Evolutionary conservation across 2,113 vertebrate genomes (phyloP).

Genomic region (Tyto alba): DNA sequence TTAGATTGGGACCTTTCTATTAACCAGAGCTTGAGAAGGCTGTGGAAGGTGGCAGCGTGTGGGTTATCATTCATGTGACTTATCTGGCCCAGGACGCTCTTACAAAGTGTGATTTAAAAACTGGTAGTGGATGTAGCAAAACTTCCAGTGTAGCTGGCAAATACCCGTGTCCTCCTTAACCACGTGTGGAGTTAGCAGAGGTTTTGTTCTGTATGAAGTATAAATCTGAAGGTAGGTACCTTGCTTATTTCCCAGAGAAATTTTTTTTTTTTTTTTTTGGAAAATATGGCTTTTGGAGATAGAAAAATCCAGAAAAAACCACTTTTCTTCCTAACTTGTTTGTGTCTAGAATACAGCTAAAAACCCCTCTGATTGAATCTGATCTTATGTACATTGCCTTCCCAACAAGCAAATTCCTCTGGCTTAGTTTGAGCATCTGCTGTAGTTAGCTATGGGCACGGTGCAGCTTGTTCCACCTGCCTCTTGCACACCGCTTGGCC

Average conservation of each 20-base stretch:
- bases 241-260: not conserved
- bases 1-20: not conserved
- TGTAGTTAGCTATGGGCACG: fast-evolving
- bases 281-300: not conserved
- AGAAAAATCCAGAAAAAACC: not conserved
- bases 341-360: not conserved
- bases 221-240: not conserved
- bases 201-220: fast-evolving
- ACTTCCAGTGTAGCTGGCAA: fast-evolving
- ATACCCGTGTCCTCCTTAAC: fast-evolving
- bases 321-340: not conserved
- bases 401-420: fast-evolving
- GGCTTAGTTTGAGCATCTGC: fast-evolving
- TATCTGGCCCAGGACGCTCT: not conserved
- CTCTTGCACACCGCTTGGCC: not conserved
- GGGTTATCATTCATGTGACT: not conserved
- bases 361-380: not conserved
- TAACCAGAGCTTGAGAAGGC: not conserved
- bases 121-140: not conserved
- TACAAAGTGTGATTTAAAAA: fast-evolving
- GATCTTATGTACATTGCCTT: not conserved
- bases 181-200: fast-evolving
- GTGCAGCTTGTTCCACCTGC: not conserved
- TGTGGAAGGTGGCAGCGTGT: fast-evolving
- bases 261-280: not conserved